These are phyloP conservation scores for Paguma larvata DNA, from an alignment of 2,797 vertebrate genomes.

Conservation along the genomic window DNA sequence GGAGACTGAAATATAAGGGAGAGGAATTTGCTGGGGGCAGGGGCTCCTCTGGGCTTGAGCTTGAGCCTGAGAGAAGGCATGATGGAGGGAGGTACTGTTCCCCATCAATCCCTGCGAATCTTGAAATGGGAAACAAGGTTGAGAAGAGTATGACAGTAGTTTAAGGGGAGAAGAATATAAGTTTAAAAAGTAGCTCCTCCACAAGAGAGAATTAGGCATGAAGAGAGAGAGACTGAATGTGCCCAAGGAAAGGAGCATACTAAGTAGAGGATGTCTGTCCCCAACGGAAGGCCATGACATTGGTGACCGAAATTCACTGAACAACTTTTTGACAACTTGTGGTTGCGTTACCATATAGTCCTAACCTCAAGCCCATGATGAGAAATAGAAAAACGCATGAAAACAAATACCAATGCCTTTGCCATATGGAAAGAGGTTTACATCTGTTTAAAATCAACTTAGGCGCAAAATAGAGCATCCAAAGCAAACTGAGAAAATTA, in stretches of 20 bases:
- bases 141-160: not conserved
- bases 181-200: not conserved
- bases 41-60: not conserved
- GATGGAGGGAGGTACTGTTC: fast-evolving
- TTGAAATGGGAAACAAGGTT: not conserved
- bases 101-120: not conserved
- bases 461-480: not conserved
- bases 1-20: not conserved
- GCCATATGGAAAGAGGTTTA: not conserved
- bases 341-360: not conserved
- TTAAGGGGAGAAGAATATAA: not conserved
- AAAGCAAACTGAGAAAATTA: not conserved
- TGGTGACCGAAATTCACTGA: not conserved
- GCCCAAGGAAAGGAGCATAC: not conserved
- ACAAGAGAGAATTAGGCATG: not conserved
- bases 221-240: not conserved
- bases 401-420: not conserved
- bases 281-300: not conserved
- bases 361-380: not conserved
- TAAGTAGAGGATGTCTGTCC: not conserved
- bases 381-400: not conserved
- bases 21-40: not conserved
- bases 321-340: not conserved
- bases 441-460: not conserved
- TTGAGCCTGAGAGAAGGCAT: no score